Conservation (phyloP, 2,888 invertebrate species). For the Galerucella nymphaeae region DNA sequence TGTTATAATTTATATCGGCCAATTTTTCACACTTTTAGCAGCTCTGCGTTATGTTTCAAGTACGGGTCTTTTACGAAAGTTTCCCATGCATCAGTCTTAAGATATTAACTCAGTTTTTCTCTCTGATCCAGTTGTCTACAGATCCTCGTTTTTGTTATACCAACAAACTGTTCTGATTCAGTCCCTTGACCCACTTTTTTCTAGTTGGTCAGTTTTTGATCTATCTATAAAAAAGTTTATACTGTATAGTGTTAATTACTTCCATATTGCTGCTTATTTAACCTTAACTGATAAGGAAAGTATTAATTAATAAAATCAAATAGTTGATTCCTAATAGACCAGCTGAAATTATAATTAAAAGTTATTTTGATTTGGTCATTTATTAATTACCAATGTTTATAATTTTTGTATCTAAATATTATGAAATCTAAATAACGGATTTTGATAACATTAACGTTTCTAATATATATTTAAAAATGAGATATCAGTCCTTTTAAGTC, state of each 20-base stretch:
- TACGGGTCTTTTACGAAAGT: too few species aligned
- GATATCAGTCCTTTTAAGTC: background rate
- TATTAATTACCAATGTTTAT: background rate
- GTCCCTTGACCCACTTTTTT: too few species aligned
- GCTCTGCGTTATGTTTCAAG: too few species aligned
- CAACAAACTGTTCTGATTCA: too few species aligned
- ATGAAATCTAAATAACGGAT: background rate
- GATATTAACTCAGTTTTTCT: too few species aligned
- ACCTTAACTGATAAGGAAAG: background rate
- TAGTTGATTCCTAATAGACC: background rate
- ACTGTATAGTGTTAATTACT: background rate
- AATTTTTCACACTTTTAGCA: too few species aligned
- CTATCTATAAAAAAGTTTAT: background rate
- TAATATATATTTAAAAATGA: background rate
- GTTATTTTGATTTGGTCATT: slow-evolving; percentile 8
- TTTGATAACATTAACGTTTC: background rate
- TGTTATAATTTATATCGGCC: too few species aligned
- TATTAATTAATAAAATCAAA: slow-evolving; percentile 1
- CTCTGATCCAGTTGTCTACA: too few species aligned
- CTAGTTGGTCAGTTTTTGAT: too few species aligned
- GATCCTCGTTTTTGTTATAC: too few species aligned
- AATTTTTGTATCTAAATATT: background rate
- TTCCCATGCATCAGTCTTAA: too few species aligned
- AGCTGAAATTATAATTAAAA: background rate
- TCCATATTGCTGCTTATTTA: background rate